Base-by-base conservation (phyloP, 2,113 vertebrate species). In the Hiodon alosoides region DNA sequence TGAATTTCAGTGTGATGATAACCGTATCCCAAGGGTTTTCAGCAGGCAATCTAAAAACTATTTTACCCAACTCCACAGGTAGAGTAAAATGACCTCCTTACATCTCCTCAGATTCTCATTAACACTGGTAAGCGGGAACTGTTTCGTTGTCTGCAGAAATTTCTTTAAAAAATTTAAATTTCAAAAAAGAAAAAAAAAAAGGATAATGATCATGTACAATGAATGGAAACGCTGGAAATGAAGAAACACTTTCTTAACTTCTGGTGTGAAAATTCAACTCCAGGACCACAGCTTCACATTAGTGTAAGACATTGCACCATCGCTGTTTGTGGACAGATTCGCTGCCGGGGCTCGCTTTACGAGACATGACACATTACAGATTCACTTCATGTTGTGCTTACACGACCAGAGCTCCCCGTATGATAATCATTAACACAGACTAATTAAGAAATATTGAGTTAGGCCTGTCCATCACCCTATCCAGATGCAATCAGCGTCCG, bases 361-460 rank as follows among this genome's bases (percentile, higher is more conserved):
- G 16, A 4, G 68, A 8, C 16, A n/a, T 14, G 9, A 9, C 4
- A 16, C 46, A 47, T 2, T 1, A 47, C 54, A 71, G 17, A 48
- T 11, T 51, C 66, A 7, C 61, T 7, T 13, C 4, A n/a, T 16
- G 3, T 31, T 48, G 11, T 47, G 54, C 9, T 58, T 48, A 58
- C 11, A 31, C 14, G 6, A 11, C 55, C 69, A n/a, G 11, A 46
- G 13, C 11, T 53, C 61, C 46, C 46, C 7, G 5, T 14, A 53
- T 67, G 17, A 71, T 67, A 54, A 69, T 60, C 53, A 72, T 72
- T 62, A 75, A 71, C 10, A 47, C 5, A 50, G 52, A 61, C 46
- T 69, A 69, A 68, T 72, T 79, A 68, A 73, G 46, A 75, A 69
- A 58, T 68, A 76, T n/a, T 14, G 69, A 71, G 64, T 48, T 54